Conservation (phyloP, 2,888 invertebrate species). For the Pollenia amentaria region DNA sequence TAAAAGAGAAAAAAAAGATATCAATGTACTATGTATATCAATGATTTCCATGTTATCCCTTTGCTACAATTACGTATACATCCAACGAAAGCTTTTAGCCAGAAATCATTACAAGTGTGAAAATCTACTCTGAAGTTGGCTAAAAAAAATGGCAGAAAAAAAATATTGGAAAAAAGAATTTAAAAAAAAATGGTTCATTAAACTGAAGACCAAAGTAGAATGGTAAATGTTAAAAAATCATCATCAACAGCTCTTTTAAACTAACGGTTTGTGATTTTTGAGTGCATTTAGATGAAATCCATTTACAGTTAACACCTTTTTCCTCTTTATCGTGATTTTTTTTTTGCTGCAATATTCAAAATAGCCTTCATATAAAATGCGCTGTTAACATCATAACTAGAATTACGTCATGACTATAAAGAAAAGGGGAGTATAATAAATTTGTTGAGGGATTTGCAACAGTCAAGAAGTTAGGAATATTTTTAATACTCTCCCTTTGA, state of each 20-base stretch:
- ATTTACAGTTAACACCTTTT: constrained; percentile 64
- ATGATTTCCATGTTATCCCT: background rate
- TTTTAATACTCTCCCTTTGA: too few relatives aligned
- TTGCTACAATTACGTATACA: constrained; percentile 26
- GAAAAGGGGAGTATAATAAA: background rate
- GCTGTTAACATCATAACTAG: constrained; percentile 20
- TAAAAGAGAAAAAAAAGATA: background rate
- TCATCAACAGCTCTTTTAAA: constrained; percentile 62
- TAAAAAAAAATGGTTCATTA: constrained; percentile 65
- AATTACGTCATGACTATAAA: constrained; percentile 2
- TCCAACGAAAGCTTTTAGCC: constrained; percentile 62
- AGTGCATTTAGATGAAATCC: constrained; percentile 68
- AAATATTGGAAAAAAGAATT: constrained; percentile 26
- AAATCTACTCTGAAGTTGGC: constrained; percentile 27
- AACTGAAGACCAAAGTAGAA: constrained; percentile 56
- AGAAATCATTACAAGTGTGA: constrained; percentile 35
- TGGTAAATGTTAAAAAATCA: background rate
- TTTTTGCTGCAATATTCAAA: background rate
- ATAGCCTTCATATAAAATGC: constrained; percentile 6
- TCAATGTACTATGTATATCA: constrained; percentile 26
- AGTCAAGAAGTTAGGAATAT: background rate
- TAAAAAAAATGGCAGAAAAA: constrained; percentile 25
- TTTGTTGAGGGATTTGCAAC: background rate
- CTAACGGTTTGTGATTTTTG: constrained; percentile 63
- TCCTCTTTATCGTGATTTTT: background rate